phyloP scores from a whole-genome alignment of 2,888 invertebrate species.

The Scelioninae gen. 1 region DNA sequence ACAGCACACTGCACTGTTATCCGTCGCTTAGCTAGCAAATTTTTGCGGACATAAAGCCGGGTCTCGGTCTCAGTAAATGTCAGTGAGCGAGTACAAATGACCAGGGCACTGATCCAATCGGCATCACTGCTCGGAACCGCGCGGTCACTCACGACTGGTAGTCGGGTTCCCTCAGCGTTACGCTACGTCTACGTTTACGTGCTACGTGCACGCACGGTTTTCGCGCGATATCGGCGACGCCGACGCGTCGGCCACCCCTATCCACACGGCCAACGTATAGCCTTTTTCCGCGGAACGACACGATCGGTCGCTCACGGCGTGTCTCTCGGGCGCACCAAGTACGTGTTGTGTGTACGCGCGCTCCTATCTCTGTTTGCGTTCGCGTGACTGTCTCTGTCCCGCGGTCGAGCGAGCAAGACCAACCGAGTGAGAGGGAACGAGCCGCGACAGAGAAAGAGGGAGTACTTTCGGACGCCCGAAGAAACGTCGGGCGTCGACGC shows the following conservation, averaged over 20 bases:
- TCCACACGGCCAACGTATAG: conserved; percentile 52
- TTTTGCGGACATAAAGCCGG: no score
- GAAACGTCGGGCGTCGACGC: conserved; percentile 74
- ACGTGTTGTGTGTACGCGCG: conserved; percentile 58
- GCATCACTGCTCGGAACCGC: conserved; percentile 30
- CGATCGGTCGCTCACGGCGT: background rate
- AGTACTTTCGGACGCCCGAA: conserved; percentile 86
- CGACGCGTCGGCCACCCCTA: conserved; percentile 42
- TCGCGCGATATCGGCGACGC: conserved; percentile 44
- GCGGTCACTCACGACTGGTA: conserved; percentile 48
- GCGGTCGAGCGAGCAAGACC: conserved; percentile 72
- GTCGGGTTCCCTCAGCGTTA: no score
- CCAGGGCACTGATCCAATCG: conserved; percentile 1
- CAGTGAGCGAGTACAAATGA: no score
- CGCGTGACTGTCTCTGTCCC: conserved; percentile 54
- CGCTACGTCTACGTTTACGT: conserved; percentile 3
- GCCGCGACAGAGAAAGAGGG: conserved; percentile 61
- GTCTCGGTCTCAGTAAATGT: no score
- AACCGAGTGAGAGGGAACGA: conserved; percentile 72
- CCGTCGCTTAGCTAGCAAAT: no score
- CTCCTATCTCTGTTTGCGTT: conserved; percentile 62
- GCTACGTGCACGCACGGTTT: conserved; percentile 17
- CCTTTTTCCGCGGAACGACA: conserved; percentile 70
- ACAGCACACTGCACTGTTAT: no score
- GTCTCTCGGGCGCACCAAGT: conserved; percentile 41